Base-by-base conservation (phyloP, 1,140 invertebrate genomes). In the Cotesia typhae region DNA sequence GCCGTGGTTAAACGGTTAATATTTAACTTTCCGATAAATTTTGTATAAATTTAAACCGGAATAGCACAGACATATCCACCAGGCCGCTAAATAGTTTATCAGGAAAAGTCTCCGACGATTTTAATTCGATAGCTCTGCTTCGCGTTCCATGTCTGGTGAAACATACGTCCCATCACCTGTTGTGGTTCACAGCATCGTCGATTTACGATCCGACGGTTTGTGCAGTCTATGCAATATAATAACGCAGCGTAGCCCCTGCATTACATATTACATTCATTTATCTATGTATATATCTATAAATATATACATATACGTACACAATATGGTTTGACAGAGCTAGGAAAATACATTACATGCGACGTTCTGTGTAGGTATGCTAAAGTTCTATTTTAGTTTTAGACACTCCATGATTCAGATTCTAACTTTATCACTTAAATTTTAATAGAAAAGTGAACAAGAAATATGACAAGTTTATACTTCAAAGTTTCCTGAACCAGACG, bases 151-250 rank as follows among this genome's bases (percentile, higher is more conserved):
- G 57, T 59, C 20, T 59, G 57, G 7, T 20, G n/a, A 52, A n/a
- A 55, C 20, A 3, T 17, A 10, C 41, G 10, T 10, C 5, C 41
- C 67, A 41, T 57, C 71, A 72, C 71, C 71, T 72, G 71, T 72
- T 72, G 71, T 72, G 64, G 71, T 67, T 65, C 71, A 60, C 67
- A 61, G 65, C 71, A 10, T 67, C 65, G 36, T 52, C 57, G 65
- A 72, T 72, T 72, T 72, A 72, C 38, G 71, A 72, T 61, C 53
- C 67, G 70, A 67, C 70, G 17, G 55, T 57, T 67, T 67, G 17
- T 67, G 65, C 71, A 61, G 53, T 59, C 37, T 36, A 14, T 67
- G 57, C 28, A 61, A 6, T n/a, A 37, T 28, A 28, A 28, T 17
- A 10, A 41, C 35, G 10, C 41, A 47, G 10, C 5, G 10, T 7